These are phyloP conservation scores for Gandaritis pyraliata DNA, from an alignment of 2,888 invertebrate species.

Conservation along the genomic window DNA sequence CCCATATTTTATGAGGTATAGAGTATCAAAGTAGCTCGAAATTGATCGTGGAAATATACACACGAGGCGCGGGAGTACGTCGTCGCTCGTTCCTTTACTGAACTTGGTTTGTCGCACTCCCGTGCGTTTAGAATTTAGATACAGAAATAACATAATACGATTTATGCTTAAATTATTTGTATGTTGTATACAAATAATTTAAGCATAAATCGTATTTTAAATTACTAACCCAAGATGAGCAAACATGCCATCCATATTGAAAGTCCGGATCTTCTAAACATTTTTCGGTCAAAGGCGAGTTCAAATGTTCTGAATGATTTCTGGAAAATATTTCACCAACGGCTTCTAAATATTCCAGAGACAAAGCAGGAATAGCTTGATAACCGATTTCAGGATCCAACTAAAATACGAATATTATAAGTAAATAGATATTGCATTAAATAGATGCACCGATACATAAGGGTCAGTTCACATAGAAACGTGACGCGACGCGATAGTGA, in stretches of 20 bases:
- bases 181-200: neutral
- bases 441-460: neutral
- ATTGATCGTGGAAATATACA: too few species aligned
- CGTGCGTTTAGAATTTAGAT: too few species aligned
- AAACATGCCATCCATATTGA: conserved; percentile 69
- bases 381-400: conserved; percentile 71
- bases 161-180: too few species aligned
- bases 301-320: conserved; percentile 57
- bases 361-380: conserved; percentile 72
- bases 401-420: conserved; percentile 48
- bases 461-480: too few species aligned
- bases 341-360: conserved; percentile 67
- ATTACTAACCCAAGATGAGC: conserved; percentile 63
- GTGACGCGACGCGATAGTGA: too few species aligned
- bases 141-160: too few species aligned
- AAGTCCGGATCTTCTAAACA: conserved; percentile 71
- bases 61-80: too few species aligned
- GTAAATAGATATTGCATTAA: too few species aligned
- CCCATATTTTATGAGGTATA: too few species aligned
- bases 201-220: neutral
- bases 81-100: too few species aligned
- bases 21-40: too few species aligned
- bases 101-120: too few species aligned
- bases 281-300: conserved; percentile 66
- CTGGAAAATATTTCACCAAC: conserved; percentile 64